These are phyloP conservation scores for Lycia hirtaria DNA, from an alignment of 2,888 invertebrate genomes.

Conservation along the genomic window DNA sequence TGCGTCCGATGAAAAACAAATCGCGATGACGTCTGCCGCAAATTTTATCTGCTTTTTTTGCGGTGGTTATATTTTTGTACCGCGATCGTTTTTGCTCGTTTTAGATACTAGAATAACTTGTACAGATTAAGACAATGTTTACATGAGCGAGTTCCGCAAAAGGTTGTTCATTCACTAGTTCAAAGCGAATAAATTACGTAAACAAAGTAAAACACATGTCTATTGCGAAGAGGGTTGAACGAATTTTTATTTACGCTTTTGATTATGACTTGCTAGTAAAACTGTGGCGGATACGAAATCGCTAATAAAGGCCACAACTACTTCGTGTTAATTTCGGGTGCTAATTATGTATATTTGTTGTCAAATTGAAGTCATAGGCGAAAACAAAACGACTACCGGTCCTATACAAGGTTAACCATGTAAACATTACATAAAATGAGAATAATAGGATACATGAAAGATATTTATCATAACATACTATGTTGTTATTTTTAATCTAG, in stretches of 20 bases:
- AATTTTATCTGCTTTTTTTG: constrained; percentile 15
- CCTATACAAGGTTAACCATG: constrained; percentile 10
- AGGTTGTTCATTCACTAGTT: constrained; percentile 1
- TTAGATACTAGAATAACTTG: background rate
- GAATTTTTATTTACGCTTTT: constrained; percentile 33
- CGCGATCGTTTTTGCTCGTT: background rate
- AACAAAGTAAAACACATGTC: background rate
- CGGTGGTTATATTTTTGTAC: constrained; percentile 1
- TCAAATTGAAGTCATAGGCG: constrained; percentile 12
- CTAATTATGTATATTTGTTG: constrained; percentile 30
- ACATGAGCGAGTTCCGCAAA: background rate
- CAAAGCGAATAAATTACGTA: constrained; percentile 14
- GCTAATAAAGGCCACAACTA: constrained; percentile 32
- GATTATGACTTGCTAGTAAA: constrained; percentile 20
- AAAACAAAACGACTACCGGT: constrained; percentile 6
- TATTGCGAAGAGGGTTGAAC: constrained; percentile 2
- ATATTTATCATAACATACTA: background rate
- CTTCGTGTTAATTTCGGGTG: constrained; percentile 20
- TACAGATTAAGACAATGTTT: background rate
- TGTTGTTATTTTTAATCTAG: no score
- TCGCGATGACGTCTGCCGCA: constrained; percentile 26
- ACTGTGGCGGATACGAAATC: constrained; percentile 33
- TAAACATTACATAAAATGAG: constrained; percentile 1
- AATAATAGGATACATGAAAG: background rate
- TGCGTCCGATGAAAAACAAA: constrained; percentile 10